Base-by-base conservation (phyloP, 2,797 vertebrate genomes). In the Okamejei kenojei region DNA sequence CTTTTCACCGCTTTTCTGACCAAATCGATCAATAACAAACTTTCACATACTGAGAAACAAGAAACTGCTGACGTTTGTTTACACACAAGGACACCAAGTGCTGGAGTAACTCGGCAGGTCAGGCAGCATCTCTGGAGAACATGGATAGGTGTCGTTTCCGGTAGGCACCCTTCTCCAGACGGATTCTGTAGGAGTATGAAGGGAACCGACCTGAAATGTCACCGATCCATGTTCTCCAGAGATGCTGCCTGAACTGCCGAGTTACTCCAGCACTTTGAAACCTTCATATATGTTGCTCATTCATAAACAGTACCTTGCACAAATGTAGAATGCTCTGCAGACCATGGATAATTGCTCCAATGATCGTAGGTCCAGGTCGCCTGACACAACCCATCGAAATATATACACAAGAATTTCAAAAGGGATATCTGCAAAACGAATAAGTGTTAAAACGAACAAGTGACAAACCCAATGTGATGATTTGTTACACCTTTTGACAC, bases 361-460 rank as follows among this genome's bases (percentile, higher is more conserved):
- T 0, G 99, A 97, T 63, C 98, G 96, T 94, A 99, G 97, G 95
- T 99, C 99, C 96, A 99, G 95, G 93, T 99, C 98, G 94, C 97
- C 99, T 0, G 99, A 99, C 95, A 99, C 98, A 93, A 99, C 99
- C 99, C 99, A 99, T 82, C 98, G 98, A 94, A 99, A 99, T 95
- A 99, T 97, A 96, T 99, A 99, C 98, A 99, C 98, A 76, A 99
- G 96, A 94, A 99, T 97, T 95, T 99, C 99, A 95, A 97, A 96
- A 0, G 99, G 99, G 96, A 99, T 95, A 0, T 95, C 99, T 99
- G 95, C 71, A 92, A 94, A 93, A 80, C 94, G 45, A 94, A 94
- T 94, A 82, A 68, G n/a, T 19, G 63, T 80, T 93, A 26, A 63
- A 65, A 88, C 74, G 17, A 3, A 93, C 10, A 86, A 93, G 8